Conservation (phyloP, 1,140 invertebrate species). For the Drosophila watanabei region DNA sequence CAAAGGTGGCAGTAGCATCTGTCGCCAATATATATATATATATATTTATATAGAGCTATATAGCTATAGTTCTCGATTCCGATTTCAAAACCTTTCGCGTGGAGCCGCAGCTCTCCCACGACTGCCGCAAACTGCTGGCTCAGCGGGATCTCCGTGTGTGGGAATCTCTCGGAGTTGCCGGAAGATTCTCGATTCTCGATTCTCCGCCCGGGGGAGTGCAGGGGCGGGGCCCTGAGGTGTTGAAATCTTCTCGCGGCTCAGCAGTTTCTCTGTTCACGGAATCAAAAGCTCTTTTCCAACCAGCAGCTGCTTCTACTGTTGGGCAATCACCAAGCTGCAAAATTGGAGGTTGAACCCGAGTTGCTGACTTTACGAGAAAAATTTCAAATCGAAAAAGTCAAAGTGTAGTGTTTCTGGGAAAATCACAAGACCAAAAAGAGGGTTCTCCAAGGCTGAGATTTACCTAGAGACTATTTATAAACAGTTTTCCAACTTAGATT, state of each 20-base stretch:
- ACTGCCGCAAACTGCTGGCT: constrained; percentile 35
- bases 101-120: constrained; percentile 55
- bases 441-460: background rate
- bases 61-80: constrained; percentile 4
- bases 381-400: constrained; percentile 3
- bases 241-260: constrained; percentile 64
- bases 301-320: constrained; percentile 11
- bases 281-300: constrained; percentile 21
- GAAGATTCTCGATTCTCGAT: background rate
- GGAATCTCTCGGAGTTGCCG: background rate
- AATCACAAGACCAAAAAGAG: background rate
- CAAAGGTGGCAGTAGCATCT: constrained; percentile 9
- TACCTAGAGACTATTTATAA: background rate
- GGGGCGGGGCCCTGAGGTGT: constrained; percentile 30
- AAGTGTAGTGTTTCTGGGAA: constrained; percentile 17
- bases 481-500: too few species aligned
- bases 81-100: constrained; percentile 55
- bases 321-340: constrained; percentile 32
- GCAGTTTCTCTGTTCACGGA: constrained; percentile 71
- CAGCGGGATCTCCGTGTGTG: constrained; percentile 44
- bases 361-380: constrained; percentile 18
- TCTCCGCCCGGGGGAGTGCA: background rate
- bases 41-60: background rate
- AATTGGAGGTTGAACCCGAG: constrained; percentile 29
- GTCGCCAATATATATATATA: background rate